phyloP scores from a whole-genome alignment of 1,140 invertebrate genomes.

The Popillia japonica region DNA sequence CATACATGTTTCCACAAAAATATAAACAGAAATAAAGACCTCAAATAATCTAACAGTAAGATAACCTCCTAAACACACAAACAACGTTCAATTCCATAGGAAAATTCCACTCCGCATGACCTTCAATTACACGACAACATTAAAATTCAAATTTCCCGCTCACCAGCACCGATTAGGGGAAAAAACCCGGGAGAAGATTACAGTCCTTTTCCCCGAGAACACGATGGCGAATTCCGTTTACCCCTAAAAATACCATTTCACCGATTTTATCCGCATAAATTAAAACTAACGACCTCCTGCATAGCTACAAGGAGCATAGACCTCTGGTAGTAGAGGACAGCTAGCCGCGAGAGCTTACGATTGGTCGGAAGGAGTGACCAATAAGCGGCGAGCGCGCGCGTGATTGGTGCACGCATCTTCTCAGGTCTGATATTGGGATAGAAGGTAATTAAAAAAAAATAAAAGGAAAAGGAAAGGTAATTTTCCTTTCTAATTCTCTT shows the following conservation, averaged over 20 bases:
- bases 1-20: neutral
- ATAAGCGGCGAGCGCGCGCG: too few relatives aligned
- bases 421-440: too few relatives aligned
- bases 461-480: too few relatives aligned
- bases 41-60: neutral
- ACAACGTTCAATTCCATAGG: neutral
- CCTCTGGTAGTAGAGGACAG: neutral
- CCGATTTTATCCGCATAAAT: neutral
- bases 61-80: neutral
- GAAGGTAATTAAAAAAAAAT: too few relatives aligned
- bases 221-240: neutral
- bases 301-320: neutral
- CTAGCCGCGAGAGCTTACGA: neutral
- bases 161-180: neutral
- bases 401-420: too few relatives aligned
- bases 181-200: neutral
- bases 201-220: neutral
- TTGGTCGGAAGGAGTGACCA: neutral
- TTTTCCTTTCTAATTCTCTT: too few relatives aligned
- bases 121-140: neutral
- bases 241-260: neutral
- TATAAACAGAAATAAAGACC: neutral
- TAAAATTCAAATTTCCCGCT: neutral
- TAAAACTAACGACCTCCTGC: neutral
- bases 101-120: neutral